Evolutionary conservation across 2,113 vertebrate species (phyloP).

Genomic region (Scalopus aquaticus): DNA sequence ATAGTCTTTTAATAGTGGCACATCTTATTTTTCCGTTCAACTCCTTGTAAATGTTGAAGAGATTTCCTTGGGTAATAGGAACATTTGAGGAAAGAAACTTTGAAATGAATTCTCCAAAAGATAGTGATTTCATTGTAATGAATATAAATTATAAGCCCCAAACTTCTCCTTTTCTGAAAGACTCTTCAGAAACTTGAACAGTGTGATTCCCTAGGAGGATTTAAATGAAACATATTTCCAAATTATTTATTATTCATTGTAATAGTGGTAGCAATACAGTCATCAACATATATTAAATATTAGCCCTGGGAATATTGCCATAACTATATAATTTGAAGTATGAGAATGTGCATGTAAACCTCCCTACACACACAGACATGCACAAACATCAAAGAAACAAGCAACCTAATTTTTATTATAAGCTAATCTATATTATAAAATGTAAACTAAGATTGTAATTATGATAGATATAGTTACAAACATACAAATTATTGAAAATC

Average conservation of each 20-base stretch:
- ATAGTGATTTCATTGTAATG: slow-evolving; percentile 30
- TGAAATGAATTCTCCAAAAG: not conserved
- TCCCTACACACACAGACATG: not conserved
- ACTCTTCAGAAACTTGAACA: not conserved
- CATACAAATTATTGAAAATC: not conserved
- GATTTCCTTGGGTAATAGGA: not conserved
- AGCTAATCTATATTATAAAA: not conserved
- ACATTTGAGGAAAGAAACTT: not conserved
- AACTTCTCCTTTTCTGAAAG: not conserved
- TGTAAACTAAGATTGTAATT: not conserved
- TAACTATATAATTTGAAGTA: not conserved
- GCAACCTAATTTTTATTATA: not conserved
- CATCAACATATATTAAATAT: not conserved
- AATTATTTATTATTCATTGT: not conserved
- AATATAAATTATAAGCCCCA: not conserved
- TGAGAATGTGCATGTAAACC: not conserved
- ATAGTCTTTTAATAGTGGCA: not conserved
- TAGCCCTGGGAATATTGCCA: not conserved
- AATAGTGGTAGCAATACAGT: not conserved
- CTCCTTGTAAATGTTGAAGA: not conserved
- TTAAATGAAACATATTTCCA: not conserved
- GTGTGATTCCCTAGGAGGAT: not conserved
- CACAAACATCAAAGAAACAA: not conserved
- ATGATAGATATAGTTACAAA: not conserved
- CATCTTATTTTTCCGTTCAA: not conserved